Conservation (phyloP, 1,140 invertebrate species). For the Catajapyx aquilonaris region DNA sequence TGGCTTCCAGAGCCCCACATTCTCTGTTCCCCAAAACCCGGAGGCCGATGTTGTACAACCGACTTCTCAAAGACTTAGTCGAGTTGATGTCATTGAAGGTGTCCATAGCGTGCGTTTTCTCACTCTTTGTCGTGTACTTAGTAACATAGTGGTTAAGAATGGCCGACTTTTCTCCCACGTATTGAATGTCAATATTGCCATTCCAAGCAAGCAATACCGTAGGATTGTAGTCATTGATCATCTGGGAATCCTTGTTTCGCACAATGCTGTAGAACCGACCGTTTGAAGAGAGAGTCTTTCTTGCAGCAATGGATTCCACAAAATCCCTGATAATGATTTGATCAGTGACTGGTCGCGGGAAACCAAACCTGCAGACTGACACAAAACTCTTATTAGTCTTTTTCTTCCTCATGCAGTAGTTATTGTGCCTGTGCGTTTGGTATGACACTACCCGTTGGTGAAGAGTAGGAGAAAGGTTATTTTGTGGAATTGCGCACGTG, state of each 20-base stretch:
- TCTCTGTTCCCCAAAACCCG: too few relatives aligned
- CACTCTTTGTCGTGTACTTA: too few relatives aligned
- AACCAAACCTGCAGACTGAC: constrained; percentile 7
- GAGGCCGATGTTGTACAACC: too few relatives aligned
- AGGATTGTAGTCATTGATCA: constrained; percentile 20
- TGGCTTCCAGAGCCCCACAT: too few relatives aligned
- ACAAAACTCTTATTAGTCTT: constrained; percentile 7
- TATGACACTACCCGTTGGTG: constrained; percentile 9
- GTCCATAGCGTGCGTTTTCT: too few relatives aligned
- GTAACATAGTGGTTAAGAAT: too few relatives aligned
- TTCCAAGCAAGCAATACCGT: too few relatives aligned
- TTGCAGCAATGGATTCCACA: constrained; percentile 12
- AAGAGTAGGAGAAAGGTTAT: constrained; percentile 9
- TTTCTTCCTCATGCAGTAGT: constrained; percentile 8
- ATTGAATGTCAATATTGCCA: too few relatives aligned
- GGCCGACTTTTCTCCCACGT: too few relatives aligned
- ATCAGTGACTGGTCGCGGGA: constrained; percentile 12
- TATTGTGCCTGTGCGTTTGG: constrained; percentile 14
- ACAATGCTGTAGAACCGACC: constrained; percentile 16
- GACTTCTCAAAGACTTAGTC: too few relatives aligned
- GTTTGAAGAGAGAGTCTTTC: constrained; percentile 13
- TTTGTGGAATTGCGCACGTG: too few relatives aligned
- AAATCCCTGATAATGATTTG: constrained; percentile 11
- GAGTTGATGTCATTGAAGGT: too few relatives aligned
- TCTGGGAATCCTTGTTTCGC: constrained; percentile 10